These are phyloP conservation scores for Sebastes alutus DNA, from an alignment of 2,797 vertebrate species.

Conservation along the genomic window DNA sequence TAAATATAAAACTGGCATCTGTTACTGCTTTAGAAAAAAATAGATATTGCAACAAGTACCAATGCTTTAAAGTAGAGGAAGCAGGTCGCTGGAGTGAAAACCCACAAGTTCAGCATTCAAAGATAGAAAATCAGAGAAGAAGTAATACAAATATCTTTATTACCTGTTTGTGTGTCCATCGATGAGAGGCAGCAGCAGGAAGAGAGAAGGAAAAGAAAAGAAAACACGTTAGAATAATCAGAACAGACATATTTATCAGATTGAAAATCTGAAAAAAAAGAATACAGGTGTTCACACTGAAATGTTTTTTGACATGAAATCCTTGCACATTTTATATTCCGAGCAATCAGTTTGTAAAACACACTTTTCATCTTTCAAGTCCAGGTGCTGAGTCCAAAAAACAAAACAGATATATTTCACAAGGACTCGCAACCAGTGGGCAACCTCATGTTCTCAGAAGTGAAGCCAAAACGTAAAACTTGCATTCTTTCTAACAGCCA, in stretches of 20 bases:
- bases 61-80: background rate
- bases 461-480: background rate
- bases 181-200: background rate
- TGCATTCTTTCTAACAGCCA: too few relatives aligned
- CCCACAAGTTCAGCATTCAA: background rate
- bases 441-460: background rate
- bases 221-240: background rate
- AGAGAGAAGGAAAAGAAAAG: background rate
- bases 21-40: background rate
- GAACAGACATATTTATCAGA: background rate
- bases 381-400: background rate
- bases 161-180: conserved; percentile 65
- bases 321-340: background rate
- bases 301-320: background rate
- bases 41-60: background rate
- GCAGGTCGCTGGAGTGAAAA: background rate
- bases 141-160: conserved; percentile 11
- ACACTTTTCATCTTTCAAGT: background rate
- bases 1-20: conserved; percentile 4
- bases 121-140: background rate
- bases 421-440: background rate
- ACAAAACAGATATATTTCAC: background rate
- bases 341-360: background rate
- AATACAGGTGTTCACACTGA: background rate
- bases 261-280: background rate